These are phyloP conservation scores for Myotis vivesi DNA, from an alignment of 2,797 vertebrate genomes.

Conservation along the genomic window DNA sequence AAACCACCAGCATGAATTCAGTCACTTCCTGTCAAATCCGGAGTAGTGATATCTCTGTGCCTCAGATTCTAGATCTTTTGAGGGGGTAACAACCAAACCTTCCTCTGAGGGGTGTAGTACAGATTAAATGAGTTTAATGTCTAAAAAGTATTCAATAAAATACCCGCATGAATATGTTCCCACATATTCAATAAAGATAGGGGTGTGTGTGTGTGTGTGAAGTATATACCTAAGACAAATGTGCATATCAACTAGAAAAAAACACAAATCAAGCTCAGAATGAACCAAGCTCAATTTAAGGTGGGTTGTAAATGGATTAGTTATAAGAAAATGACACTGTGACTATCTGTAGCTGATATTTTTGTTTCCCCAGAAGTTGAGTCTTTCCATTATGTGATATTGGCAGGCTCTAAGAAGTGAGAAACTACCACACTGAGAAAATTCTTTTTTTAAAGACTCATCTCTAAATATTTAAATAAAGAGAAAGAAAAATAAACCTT, in stretches of 20 bases:
- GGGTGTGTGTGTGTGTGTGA: no score
- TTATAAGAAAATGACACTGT: background rate
- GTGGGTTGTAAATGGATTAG: background rate
- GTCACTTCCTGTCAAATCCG: background rate
- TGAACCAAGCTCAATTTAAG: background rate
- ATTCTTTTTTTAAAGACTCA: background rate
- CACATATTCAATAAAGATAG: background rate
- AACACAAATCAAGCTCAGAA: background rate
- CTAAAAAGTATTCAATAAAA: background rate
- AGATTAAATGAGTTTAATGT: background rate
- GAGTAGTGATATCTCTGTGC: background rate
- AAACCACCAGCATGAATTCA: background rate
- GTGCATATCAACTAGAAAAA: background rate
- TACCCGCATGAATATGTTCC: background rate
- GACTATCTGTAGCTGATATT: background rate
- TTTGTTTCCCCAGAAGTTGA: background rate
- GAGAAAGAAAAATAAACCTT: background rate
- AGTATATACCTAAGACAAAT: background rate
- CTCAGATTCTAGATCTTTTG: background rate
- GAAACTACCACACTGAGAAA: background rate
- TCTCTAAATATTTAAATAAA: constrained; percentile 12
- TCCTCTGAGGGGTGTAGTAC: background rate
- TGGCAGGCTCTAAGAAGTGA: background rate
- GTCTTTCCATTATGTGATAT: background rate
- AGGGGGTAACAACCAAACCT: background rate